These are phyloP conservation scores for Lagria hirta DNA, from an alignment of 2,888 invertebrate genomes.

Conservation along the genomic window DNA sequence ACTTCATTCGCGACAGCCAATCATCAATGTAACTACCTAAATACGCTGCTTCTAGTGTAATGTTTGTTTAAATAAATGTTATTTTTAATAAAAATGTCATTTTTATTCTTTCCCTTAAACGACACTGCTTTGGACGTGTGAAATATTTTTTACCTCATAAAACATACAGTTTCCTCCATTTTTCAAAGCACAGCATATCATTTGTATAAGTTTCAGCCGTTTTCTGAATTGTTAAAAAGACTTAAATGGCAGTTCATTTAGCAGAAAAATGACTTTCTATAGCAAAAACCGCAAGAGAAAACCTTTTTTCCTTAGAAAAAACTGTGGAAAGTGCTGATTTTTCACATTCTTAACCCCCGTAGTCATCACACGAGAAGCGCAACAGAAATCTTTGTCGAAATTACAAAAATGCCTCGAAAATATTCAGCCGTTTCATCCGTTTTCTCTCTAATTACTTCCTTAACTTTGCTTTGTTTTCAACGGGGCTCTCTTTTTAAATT, in stretches of 20 bases:
- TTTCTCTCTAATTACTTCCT: slow-evolving; percentile 11
- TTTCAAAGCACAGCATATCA: slow-evolving; percentile 18
- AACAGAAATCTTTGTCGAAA: slow-evolving; percentile 9
- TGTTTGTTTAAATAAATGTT: slow-evolving; percentile 35
- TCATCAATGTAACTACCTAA: slow-evolving; percentile 31
- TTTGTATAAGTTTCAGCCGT: slow-evolving; percentile 21
- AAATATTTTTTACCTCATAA: slow-evolving; percentile 22
- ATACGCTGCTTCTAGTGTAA: slow-evolving; percentile 32
- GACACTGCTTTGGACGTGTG: too few relatives aligned
- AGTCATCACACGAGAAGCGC: too few relatives aligned
- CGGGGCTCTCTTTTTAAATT: slow-evolving; percentile 11
- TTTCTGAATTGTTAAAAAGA: slow-evolving; percentile 24
- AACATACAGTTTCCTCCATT: slow-evolving; percentile 19
- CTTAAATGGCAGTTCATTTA: slow-evolving; percentile 30
- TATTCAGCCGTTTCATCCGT: slow-evolving; percentile 13
- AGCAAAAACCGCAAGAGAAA: slow-evolving; percentile 32
- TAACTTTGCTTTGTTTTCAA: slow-evolving; percentile 1
- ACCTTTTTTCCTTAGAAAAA: slow-evolving; percentile 9
- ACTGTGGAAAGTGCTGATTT: slow-evolving; percentile 20
- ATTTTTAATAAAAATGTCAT: slow-evolving; percentile 30
- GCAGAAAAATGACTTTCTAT: slow-evolving; percentile 33
- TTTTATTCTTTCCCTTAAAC: slow-evolving; percentile 5
- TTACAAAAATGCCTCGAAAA: slow-evolving; percentile 8
- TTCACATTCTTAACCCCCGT: slow-evolving; percentile 12
- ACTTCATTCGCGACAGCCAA: slow-evolving; percentile 35